phyloP scores from a whole-genome alignment of 1,140 invertebrate species.

The Sitophilus oryzae region DNA sequence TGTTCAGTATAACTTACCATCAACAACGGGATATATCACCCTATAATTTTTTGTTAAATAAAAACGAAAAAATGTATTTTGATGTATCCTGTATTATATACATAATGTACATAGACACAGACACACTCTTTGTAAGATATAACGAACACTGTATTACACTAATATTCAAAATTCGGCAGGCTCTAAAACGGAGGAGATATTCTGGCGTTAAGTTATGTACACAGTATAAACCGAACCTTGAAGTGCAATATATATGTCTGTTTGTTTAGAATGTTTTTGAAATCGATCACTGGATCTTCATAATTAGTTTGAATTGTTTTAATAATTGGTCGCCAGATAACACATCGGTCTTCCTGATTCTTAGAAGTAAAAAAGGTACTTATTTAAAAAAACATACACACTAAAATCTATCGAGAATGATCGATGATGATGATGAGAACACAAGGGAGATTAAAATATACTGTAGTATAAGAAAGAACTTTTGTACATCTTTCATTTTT shows the following conservation, averaged over 20 bases:
- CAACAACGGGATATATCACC: too few species aligned
- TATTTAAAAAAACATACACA: too few species aligned
- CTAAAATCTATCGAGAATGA: too few species aligned
- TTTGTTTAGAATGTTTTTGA: neutral
- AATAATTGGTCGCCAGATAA: slow-evolving; percentile 41
- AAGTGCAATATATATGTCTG: slow-evolving; percentile 27
- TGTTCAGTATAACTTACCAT: too few species aligned
- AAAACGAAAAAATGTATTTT: neutral
- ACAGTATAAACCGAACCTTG: too few species aligned
- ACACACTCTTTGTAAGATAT: slow-evolving; percentile 32
- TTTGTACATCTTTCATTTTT: slow-evolving; percentile 30
- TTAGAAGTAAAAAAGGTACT: too few species aligned
- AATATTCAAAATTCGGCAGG: slow-evolving; percentile 33
- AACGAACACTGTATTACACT: slow-evolving; percentile 14
- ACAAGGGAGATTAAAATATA: too few species aligned
- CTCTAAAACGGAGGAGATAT: slow-evolving; percentile 14
- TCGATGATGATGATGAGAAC: too few species aligned
- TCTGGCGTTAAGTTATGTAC: neutral
- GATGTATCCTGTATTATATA: slow-evolving; percentile 9
- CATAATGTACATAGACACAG: slow-evolving; percentile 33
- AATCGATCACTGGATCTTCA: slow-evolving; percentile 26
- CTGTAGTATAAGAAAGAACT: too few species aligned
- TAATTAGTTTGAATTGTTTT: slow-evolving; percentile 43
- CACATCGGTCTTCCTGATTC: slow-evolving; percentile 38
- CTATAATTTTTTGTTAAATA: too few species aligned